Conservation (phyloP, 2,113 vertebrate species). For the Limnothrissa miodon region DNA sequence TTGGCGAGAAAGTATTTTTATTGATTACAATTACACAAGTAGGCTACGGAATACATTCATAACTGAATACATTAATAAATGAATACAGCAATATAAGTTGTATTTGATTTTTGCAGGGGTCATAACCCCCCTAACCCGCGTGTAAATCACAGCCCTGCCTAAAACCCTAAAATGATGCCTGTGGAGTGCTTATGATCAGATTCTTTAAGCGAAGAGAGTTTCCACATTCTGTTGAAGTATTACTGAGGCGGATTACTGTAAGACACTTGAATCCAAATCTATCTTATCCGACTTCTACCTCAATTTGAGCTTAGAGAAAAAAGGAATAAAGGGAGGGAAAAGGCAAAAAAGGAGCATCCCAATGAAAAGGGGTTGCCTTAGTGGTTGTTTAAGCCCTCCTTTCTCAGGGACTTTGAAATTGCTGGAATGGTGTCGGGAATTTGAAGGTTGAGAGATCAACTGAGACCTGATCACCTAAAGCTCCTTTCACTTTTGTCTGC, state of each 20-base stretch:
- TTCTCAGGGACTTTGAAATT: slow-evolving; percentile 8
- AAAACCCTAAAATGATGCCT: neutral
- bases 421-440: neutral
- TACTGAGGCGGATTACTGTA: slow-evolving; percentile 29
- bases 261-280: slow-evolving; percentile 18
- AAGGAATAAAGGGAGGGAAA: neutral
- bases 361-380: slow-evolving; percentile 26
- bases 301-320: slow-evolving; percentile 23
- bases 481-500: slow-evolving; percentile 22
- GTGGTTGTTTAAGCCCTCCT: neutral
- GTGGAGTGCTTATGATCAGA: neutral
- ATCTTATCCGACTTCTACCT: slow-evolving; percentile 33
- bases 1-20: too few species aligned
- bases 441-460: slow-evolving; percentile 1
- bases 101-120: too few species aligned
- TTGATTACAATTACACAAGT: too few species aligned
- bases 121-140: too few species aligned
- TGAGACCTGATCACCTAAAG: slow-evolving; percentile 15
- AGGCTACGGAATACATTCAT: too few species aligned
- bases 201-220: slow-evolving; percentile 18
- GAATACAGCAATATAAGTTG: too few species aligned
- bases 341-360: neutral
- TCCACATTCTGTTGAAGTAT: slow-evolving; percentile 9
- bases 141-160: too few species aligned
- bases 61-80: too few species aligned